Percentiles rank a stretch among this genome's conserved stretches.
phyloP scores from a whole-genome alignment of 2,888 invertebrate genomes.

The Furcula furcula region DNA sequence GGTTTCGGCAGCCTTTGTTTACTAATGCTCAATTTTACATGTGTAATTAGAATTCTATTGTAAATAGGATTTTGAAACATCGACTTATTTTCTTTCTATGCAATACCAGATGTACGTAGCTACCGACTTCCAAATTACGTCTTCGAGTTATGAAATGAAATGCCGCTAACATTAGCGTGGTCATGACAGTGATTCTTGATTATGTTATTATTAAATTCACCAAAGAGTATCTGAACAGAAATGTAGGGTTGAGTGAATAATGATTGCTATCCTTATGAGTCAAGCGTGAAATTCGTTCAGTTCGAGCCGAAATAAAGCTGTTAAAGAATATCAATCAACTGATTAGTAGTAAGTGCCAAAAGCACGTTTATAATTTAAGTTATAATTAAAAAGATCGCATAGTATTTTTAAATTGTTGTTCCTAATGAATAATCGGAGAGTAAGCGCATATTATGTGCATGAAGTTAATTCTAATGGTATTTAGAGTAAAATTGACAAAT shows the following conservation, averaged over 20 bases:
- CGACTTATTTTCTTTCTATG: constrained; percentile 46
- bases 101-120: constrained; percentile 20
- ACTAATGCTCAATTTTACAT: constrained; percentile 75
- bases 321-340: constrained; percentile 30
- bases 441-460: constrained; percentile 61
- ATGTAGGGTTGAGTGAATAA: constrained; percentile 24
- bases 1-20: constrained; percentile 66
- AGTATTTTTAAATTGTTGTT: constrained; percentile 79
- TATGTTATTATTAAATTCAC: constrained; percentile 39
- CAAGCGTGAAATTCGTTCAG: constrained; percentile 22
- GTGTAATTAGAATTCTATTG: constrained; percentile 67
- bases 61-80: constrained; percentile 44
- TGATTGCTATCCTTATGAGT: constrained; percentile 8
- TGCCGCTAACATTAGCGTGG: constrained; percentile 26
- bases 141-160: constrained; percentile 21
- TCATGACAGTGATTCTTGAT: constrained; percentile 26
- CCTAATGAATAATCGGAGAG: constrained; percentile 74
- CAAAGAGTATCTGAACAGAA: constrained; percentile 56
- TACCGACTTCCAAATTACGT: constrained; percentile 15
- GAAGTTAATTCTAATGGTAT: constrained; percentile 68
- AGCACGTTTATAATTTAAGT: constrained; percentile 69
- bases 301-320: constrained; percentile 19
- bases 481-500: constrained; percentile 73
- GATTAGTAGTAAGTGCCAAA: constrained; percentile 75
- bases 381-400: constrained; percentile 63